A percentile compares a stretch with the other conserved stretches of the same genome.
These are phyloP conservation scores for Pangasianodon hypophthalmus DNA, from an alignment of 2,113 vertebrate species.

Conservation along the genomic window DNA sequence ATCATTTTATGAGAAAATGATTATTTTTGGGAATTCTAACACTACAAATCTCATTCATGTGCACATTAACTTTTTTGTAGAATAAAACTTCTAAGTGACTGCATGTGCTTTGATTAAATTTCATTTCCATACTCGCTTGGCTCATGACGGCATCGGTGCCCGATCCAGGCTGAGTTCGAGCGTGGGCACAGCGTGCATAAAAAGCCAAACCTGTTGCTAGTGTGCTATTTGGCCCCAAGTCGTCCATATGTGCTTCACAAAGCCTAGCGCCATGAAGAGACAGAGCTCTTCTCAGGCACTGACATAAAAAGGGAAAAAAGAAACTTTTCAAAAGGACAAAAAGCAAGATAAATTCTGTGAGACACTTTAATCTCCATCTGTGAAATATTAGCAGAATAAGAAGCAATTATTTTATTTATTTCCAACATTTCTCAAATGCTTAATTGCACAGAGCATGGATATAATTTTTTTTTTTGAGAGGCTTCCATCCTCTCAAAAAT, in stretches of 20 bases:
- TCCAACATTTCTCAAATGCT: neutral
- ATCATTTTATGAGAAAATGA: too few species aligned
- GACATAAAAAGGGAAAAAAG: neutral
- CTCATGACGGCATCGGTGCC: neutral
- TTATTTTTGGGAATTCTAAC: neutral
- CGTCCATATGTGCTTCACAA: constrained; percentile 15
- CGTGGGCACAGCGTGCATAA: neutral
- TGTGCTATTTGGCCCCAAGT: constrained; percentile 16
- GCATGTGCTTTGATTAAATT: neutral
- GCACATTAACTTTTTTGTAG: neutral
- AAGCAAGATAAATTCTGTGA: neutral
- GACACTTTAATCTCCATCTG: neutral
- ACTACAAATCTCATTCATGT: neutral
- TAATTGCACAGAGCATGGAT: neutral
- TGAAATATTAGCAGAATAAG: constrained; percentile 2
- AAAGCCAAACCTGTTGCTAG: constrained; percentile 19
- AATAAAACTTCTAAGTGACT: neutral
- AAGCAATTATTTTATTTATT: neutral
- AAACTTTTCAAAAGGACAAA: neutral
- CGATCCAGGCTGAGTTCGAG: neutral
- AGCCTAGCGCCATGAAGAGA: neutral
- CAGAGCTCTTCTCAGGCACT: constrained; percentile 12
- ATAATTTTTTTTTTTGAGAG: neutral
- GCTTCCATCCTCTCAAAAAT: neutral
- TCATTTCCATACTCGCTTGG: neutral